These are phyloP conservation scores for Chrysina gloriosa DNA, from an alignment of 2,888 invertebrate genomes.

Conservation along the genomic window DNA sequence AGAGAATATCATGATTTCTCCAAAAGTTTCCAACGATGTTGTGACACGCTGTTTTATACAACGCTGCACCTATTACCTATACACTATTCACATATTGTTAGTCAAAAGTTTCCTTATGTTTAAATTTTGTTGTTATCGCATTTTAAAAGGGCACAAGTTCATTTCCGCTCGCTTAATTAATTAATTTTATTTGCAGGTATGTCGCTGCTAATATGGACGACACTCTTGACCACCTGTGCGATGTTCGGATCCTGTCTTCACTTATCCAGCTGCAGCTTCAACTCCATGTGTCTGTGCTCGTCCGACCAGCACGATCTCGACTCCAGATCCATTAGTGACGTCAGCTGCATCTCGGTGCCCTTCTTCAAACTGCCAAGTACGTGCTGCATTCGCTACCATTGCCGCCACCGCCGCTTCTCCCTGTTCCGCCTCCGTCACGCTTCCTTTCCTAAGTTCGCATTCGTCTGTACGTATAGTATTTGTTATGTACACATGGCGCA, in stretches of 20 bases:
- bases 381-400: constrained; percentile 42
- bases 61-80: no score
- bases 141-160: background rate
- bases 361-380: constrained; percentile 79
- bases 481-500: background rate
- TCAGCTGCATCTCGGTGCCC: constrained; percentile 79
- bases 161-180: constrained; percentile 6
- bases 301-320: constrained; percentile 67
- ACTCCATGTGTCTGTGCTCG: constrained; percentile 79
- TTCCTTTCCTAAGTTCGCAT: background rate
- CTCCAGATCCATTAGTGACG: constrained; percentile 62
- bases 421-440: background rate
- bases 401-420: background rate
- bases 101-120: no score
- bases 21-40: no score
- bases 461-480: constrained; percentile 6
- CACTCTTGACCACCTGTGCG: constrained; percentile 55
- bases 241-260: constrained; percentile 55
- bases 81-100: no score
- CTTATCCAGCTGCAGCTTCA: constrained; percentile 70
- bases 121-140: no score
- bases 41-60: no score
- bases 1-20: no score
- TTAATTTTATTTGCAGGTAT: constrained; percentile 57
- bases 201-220: constrained; percentile 58